Base-by-base conservation (phyloP, 1,140 invertebrate species). In the Parasteatoda tepidariorum region DNA sequence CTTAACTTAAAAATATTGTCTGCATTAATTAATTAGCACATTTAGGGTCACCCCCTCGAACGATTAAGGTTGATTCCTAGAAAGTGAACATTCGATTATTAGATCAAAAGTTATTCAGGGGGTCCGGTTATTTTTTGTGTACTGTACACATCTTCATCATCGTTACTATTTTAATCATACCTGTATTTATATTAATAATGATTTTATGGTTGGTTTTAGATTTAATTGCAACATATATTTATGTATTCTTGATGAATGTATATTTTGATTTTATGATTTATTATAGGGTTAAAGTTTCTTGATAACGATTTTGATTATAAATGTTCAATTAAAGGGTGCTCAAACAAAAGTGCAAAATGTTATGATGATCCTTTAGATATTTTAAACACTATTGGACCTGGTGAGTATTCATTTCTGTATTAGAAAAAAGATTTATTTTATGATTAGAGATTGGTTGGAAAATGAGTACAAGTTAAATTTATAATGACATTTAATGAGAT, bases 381-480 rank as follows among this genome's bases (percentile, higher is more conserved):
- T 9, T 41, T 75, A 31, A 75, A 55, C 22, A 61, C 73, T 26
- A 55, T 75, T 26, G 73, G 73, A 0, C 22, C 73, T 13, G 34
- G 73, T 75, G 18, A 33, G n/a, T 48, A 26, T 9, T 11, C 18
- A 3, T 59, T 18, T 34, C 33, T 67, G 28, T 67, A 1, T 67
- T 67, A 31, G 1, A 33, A 11, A 24, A 15, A 24, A 11, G 22
- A 11, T 15, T 11, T 61, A 61, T 7, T 24, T 15, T 61, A 11
- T 61, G 6, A 11, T 11, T 24, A 15, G 5, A 61, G 6, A 11
- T 61, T 22, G 22, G 22, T 61, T 61, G 11, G 9, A 24, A 7
- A 61, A 61, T 61, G 41, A 9, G 41, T 9, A 15, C 9, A 11
- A 24, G 6, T 24, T 61, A 6, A 61, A 61, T 11, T 15, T 11